Percentiles rank a stretch among this genome's conserved stretches.
phyloP scores from a whole-genome alignment of 2,888 invertebrate genomes.

The Athrips mouffetella region DNA sequence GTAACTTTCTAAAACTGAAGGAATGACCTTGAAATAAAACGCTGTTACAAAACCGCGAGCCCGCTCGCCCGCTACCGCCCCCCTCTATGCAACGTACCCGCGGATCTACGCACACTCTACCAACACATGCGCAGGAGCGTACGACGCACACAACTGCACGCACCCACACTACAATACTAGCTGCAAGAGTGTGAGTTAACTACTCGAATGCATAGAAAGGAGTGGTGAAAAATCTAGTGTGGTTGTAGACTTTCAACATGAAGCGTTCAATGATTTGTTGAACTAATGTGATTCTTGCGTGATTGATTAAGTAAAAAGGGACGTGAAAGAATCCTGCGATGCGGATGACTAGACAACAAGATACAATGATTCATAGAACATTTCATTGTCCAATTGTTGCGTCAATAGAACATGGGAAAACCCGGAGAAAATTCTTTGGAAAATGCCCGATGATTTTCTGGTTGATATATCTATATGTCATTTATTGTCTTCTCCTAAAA shows the following conservation, averaged over 20 bases:
- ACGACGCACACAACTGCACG: conserved; percentile 33
- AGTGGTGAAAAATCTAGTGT: conserved; percentile 63
- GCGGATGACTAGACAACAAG: conserved; percentile 15
- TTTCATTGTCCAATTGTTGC: conserved; percentile 23
- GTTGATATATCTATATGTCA: conserved; percentile 11
- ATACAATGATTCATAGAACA: conserved; percentile 15
- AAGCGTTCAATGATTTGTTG: conserved; percentile 29
- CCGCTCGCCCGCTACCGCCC: conserved; percentile 41
- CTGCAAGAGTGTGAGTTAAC: conserved; percentile 36
- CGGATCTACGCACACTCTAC: conserved; percentile 60
- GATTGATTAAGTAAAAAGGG: conserved; percentile 21
- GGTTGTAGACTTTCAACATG: conserved; percentile 41
- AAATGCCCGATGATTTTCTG: conserved; percentile 21
- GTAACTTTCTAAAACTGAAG: conserved; percentile 78
- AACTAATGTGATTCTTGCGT: conserved; percentile 27
- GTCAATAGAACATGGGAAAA: conserved; percentile 34
- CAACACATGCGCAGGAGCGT: conserved; percentile 41
- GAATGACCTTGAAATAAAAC: conserved; percentile 77
- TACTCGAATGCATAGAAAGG: conserved; percentile 57
- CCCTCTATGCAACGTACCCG: conserved; percentile 47
- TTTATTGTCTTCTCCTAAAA: conserved; percentile 43
- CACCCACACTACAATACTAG: conserved; percentile 33
- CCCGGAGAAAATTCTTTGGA: conserved; percentile 32
- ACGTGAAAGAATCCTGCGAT: conserved; percentile 16
- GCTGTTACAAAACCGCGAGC: conserved; percentile 75